Conservation (phyloP, 2,888 invertebrate species). For the Drosophila mimica region DNA sequence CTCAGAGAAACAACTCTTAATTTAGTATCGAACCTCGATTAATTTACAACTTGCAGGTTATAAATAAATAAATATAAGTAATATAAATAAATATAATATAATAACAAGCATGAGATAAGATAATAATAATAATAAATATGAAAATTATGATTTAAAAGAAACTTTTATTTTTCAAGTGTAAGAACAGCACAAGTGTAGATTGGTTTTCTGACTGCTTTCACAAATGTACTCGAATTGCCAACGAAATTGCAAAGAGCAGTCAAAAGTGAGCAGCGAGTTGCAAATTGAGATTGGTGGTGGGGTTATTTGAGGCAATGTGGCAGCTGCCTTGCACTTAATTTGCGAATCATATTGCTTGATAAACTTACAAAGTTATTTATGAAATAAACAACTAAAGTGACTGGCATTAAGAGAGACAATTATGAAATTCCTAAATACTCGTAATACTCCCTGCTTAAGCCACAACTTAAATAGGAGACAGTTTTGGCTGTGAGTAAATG, state of each 20-base stretch:
- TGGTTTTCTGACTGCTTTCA: conserved; percentile 32
- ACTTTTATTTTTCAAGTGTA: neutral
- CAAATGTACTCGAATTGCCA: conserved; percentile 28
- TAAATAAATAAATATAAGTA: neutral
- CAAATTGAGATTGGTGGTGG: conserved; percentile 15
- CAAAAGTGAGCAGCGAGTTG: conserved; percentile 34
- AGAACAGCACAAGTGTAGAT: conserved; percentile 15
- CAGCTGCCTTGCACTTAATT: conserved; percentile 38
- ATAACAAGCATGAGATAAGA: no score
- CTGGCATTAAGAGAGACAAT: conserved; percentile 16
- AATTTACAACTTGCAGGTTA: neutral
- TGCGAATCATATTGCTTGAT: conserved; percentile 36
- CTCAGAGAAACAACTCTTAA: neutral
- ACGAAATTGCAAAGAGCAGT: conserved; percentile 38
- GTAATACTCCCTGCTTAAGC: conserved; percentile 25
- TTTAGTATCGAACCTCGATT: neutral
- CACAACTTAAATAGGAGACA: conserved; percentile 38
- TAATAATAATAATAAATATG: neutral
- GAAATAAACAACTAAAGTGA: conserved; percentile 21
- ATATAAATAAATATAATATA: neutral
- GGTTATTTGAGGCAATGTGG: conserved; percentile 1
- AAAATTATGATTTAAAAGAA: neutral
- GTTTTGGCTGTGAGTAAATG: conserved; percentile 1
- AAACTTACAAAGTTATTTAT: conserved; percentile 26
- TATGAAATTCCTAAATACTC: conserved; percentile 19